Base-by-base conservation (phyloP, 1,140 invertebrate genomes). In the Maconellicoccus hirsutus region DNA sequence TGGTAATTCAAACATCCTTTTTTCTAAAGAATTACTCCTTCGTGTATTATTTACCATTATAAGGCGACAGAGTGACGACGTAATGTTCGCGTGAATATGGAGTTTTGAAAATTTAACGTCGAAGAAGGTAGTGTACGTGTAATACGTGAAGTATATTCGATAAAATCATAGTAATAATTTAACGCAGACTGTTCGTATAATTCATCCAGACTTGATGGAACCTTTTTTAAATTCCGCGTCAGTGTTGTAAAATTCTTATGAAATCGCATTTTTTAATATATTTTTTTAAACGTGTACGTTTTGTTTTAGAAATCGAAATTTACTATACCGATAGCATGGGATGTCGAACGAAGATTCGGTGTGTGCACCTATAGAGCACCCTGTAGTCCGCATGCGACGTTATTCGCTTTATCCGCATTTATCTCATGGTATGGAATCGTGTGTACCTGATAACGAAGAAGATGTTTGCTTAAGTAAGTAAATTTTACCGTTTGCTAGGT, bases 361-460 rank as follows among this genome's bases (percentile, higher is more conserved):
- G 42, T 52, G 42, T 19, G 42, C 42, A 52, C 42, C 61, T 10
- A 23, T 66, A 23, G 10, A 22, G 16, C 61, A 66, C 21, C 61
- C 61, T 66, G 52, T 59, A 19, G 61, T 66, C 61, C 61, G 61
- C 25, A 66, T 66, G 61, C 61, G 25, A 66, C 61, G 61, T 25
- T 66, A 66, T 23, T 66, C 61, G 61, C 25, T 66, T 25, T 66
- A 66, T 26, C 61, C 61, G 10, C 61, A 66, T 66, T 66, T 66
- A 66, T 10, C 61, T 12, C 61, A 66, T 66, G 61, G 61, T 26
- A 66, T 66, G 61, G 61, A 66, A 23, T 66, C 61, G 61, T 25
- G 21, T 25, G 61, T 19, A 4, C 21, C 61, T 19, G 22, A 66
- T 6, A 66, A 25, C 21, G 61, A 66, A 66, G 61, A 66, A 66